Base-by-base conservation (phyloP, 2,113 vertebrate genomes). In the Tauraco erythrolophus region DNA sequence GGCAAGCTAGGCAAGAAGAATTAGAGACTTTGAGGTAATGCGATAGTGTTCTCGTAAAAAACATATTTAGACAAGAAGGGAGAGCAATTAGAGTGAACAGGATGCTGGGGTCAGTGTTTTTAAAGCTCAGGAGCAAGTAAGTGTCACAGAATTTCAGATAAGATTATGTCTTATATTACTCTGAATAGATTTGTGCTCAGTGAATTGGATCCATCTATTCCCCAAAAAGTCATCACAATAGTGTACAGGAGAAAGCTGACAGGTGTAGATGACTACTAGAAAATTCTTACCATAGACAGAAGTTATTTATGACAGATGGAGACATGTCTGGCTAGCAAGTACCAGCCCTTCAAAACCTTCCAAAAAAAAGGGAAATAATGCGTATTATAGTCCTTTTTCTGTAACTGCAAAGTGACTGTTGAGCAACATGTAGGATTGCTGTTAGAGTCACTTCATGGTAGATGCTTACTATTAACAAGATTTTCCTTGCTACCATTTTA, bases 1-100 rank as follows among this genome's bases (percentile, higher is more conserved):
- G 69, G 70, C 81, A 82, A 83, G 65, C 39, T 75, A 82, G 70
- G 62, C 21, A 90, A 93, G 61, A 91, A 89, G 86, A 96, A 80
- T 84, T 93, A 81, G 37, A 91, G 37, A 69, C 54, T 88, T 92
- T 10, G 65, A 85, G 51, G 39, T 87, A 84, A 64, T 37, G 37
- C 19, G 41, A 70, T 5, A 51, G 18, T 62, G 11, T 82, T 82
- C n/a, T 93, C 1, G 0, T 91, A 75, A 89, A 88, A 94, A 90
- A 70, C 7, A 31, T 28, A 35, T 48, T 28, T 81, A 74, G 33
- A 43, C 68, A 81, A 92, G 37, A 60, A 90, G 5, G 6, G 50
- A 88, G 39, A 84, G 35, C 43, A 92, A 43, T 81, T 84, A 66
- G 28, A 58, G 25, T 51, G 60, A 93, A 45, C 13, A 31, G 33